Evolutionary conservation across 2,888 invertebrate species (phyloP), one percentile per base, ranked within the genome.

Genomic region (Polydrusus cervinus): DNA sequence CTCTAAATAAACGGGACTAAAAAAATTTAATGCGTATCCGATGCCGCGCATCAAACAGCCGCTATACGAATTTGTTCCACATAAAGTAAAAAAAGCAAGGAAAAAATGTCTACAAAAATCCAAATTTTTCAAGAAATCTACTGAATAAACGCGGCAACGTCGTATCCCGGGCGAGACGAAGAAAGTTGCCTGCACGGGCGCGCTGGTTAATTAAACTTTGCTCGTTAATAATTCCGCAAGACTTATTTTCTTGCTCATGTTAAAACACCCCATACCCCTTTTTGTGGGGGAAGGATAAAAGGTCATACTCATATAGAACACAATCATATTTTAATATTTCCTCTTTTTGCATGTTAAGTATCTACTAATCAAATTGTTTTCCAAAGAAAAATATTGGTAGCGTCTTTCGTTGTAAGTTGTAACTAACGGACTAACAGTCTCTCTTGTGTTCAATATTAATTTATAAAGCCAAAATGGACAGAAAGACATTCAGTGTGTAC

Each of bases 211-310:
- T 82, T 82, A 81, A 82, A 81, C 79, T 80, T 79, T 77, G 79
- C 78, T 81, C 82, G 80, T 81, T 81, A 80, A 80, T 80, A 80
- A 80, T 80, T 79, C 80, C 76, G 76, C 78, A 74, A 74, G 78
- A 76, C 73, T 78, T 68, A 77, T 78, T 78, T 77, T 79, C 73
- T 71, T 77, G 61, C 72, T 73, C 68, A 57, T 66, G 51, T 43
- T 61, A 70, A 70, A 70, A 65, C 66, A 60, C n/a, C 60, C 66
- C 60, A 47, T 18, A 51, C 51, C 34, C 62, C 16, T n/a, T 6
- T 68, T 61, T 18, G 57, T 43, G 16, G 45, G 57, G 53, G 57
- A 13, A 14, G 18, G 18, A 18, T 60, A 38, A 38, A 55, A 14
- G 57, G 57, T 60, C 57, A 60, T 38, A 60, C 9, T 60, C n/a